Evolutionary conservation across 2,113 vertebrate genomes (phyloP), one percentile per base, ranked within the genome.

Genomic region (Microtus pennsylvanicus): DNA sequence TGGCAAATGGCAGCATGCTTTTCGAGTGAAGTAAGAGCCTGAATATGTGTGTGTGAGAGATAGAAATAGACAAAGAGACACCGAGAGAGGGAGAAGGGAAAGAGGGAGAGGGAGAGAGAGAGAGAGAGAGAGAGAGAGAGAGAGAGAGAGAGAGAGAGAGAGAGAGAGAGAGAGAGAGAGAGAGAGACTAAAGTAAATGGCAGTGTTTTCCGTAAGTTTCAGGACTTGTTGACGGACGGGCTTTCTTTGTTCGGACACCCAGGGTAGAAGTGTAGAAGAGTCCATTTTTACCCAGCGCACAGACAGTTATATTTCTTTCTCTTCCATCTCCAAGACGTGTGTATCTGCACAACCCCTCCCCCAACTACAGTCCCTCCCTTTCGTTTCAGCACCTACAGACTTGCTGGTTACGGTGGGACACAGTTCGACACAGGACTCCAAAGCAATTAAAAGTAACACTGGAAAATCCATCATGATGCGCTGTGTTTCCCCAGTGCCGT

Each of bases 151-250:
- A 35, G 67, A 69, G 30, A 69, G 16, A 70, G 30, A n/a, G 69
- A 70, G 33, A 74, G n/a, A 35, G n/a, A 35, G n/a, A 80, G 77
- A 50, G 17, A 80, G 50, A 19, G 19, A 35, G 13, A 24, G 50
- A n/a, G 45, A 14, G 76, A 93, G n/a, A n/a, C 55, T 87, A 45
- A 96, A 90, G 89, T 89, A 87, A 94, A 93, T 76, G 92, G 87
- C 63, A 74, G 72, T 61, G 61, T 96, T 65, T 93, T 67, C 75
- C 94, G 67, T 83, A 94, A 90, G 94, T 97, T 90, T 96, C 45
- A 52, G 58, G 78, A 97, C 97, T 98, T 98, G 97, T 97, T 95
- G 97, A 97, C 95, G 85, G 97, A 97, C 94, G 85, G 80, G 91
- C 91, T 91, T 93, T 86, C 97, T 98, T 98, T 98, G 96, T 97